Evolutionary conservation across 37 sponge, comb jelly and placozoan genomes (phyloP).

Genomic region (Oscarella lobularis): DNA sequence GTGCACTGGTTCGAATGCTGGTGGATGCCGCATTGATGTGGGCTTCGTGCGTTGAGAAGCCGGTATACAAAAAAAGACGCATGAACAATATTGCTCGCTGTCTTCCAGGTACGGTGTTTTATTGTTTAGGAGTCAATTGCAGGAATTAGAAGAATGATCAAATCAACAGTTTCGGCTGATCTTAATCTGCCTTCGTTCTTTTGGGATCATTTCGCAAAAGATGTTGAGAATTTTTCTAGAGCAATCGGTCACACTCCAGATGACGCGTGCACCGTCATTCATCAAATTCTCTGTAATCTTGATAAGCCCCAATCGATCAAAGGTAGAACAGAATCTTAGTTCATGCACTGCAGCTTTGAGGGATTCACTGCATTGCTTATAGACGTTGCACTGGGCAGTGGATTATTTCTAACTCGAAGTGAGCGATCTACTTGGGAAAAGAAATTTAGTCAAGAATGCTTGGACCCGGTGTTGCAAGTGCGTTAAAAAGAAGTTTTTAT

Average conservation of each 20-base stretch:
- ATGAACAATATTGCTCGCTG: no score
- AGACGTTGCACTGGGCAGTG: background rate
- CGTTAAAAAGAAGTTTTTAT: background rate
- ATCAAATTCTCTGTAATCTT: slow-evolving; percentile 34
- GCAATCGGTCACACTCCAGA: slow-evolving; percentile 20
- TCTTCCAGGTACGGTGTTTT: no score
- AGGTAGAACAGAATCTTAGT: no score
- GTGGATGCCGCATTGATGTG: slow-evolving; percentile 55
- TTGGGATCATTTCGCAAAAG: slow-evolving; percentile 46
- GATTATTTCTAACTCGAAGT: background rate
- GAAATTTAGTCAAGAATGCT: background rate
- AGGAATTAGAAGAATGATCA: background rate
- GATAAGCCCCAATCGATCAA: no score
- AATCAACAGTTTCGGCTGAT: background rate
- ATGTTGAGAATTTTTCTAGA: slow-evolving; percentile 24
- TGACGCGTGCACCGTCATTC: slow-evolving; percentile 34
- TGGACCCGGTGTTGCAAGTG: background rate
- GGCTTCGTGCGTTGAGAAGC: slow-evolving; percentile 14
- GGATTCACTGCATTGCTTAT: no score
- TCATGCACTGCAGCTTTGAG: no score
- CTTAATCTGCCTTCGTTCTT: slow-evolving; percentile 35
- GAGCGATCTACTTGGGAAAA: background rate
- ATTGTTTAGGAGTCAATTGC: background rate
- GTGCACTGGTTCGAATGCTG: slow-evolving; percentile 37
- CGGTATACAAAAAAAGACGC: no score